Base-by-base conservation (phyloP, 2,797 vertebrate species). In the Brachyalestes nurse region DNA sequence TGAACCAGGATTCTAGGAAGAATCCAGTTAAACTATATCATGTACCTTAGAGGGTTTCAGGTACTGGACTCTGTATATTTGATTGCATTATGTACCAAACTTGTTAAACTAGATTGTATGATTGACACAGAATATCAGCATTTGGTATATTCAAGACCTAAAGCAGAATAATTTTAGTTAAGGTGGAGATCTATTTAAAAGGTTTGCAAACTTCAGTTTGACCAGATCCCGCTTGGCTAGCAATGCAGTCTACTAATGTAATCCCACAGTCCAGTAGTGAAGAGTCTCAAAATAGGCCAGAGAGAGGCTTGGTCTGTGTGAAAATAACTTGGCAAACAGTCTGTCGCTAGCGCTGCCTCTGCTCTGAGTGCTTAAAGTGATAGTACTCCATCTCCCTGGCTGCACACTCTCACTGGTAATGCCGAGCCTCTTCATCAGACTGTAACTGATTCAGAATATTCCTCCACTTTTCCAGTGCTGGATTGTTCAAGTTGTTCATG, bases 1-100 rank as follows among this genome's bases (percentile, higher is more conserved):
- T 77, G 51, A 85, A 85, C 83, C 81, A 87, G 76, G 83, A 66
- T 79, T 85, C 64, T 16, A 55, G 49, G 60, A 74, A 70, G 73
- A 77, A 79, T 78, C 79, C 77, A 87, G 67, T 76, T 69, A 60
- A 82, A 19, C 14, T 62, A 17, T 77, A 40, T 7, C 47, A 12
- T 67, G 66, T 14, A 40, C 55, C 49, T 49, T 77, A 34, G 16
- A 77, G 53, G 13, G 13, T 9, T 70, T 78, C 71, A 61, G 55
- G 75, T 77, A 23, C 72, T 81, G 55, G 1, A 53, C 67, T 55
- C 45, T 16, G 12, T 2, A 67, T 74, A 23, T 64, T 58, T 57
- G 53, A 57, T 71, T 34, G 53, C 67, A 72, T 64, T 82, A 21
- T 69, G 75, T 74, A 74, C 69, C 80, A 58, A 82, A 77, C 73